These are phyloP conservation scores for Ptyas mucosa DNA, from an alignment of 2,113 vertebrate species.

Conservation along the genomic window DNA sequence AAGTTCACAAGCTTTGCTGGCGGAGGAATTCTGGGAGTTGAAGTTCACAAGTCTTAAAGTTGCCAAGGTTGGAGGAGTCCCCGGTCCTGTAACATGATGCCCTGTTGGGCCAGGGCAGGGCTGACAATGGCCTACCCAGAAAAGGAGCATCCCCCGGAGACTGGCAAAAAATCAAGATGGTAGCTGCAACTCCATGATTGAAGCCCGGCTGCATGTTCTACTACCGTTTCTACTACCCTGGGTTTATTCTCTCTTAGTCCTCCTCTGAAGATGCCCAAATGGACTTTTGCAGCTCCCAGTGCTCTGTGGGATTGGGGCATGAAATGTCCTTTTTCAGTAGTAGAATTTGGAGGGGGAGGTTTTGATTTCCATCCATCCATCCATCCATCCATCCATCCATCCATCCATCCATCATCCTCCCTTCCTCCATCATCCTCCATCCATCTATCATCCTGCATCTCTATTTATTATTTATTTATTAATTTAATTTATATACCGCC, in stretches of 20 bases:
- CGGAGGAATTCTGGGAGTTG: too few species aligned
- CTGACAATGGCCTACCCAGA: background rate
- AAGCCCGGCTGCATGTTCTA: background rate
- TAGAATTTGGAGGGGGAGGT: background rate
- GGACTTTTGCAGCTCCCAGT: background rate
- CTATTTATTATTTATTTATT: too few species aligned
- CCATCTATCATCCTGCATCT: too few species aligned
- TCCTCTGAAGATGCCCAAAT: background rate
- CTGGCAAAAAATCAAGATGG: background rate
- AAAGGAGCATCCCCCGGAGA: background rate
- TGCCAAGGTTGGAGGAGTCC: too few species aligned
- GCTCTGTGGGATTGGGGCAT: background rate
- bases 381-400: background rate
- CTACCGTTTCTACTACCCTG: background rate
- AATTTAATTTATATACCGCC: too few species aligned
- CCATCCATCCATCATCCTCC: too few species aligned
- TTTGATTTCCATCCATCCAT: background rate
- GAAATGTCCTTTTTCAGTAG: background rate
- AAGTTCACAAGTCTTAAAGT: too few species aligned
- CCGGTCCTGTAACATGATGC: background rate
- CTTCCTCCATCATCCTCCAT: too few species aligned
- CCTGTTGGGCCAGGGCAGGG: background rate
- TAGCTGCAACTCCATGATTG: background rate
- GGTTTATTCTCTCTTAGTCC: background rate
- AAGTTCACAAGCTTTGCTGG: too few species aligned